These are phyloP conservation scores for Diorhabda carinulata DNA, from an alignment of 1,140 invertebrate genomes.

Conservation along the genomic window DNA sequence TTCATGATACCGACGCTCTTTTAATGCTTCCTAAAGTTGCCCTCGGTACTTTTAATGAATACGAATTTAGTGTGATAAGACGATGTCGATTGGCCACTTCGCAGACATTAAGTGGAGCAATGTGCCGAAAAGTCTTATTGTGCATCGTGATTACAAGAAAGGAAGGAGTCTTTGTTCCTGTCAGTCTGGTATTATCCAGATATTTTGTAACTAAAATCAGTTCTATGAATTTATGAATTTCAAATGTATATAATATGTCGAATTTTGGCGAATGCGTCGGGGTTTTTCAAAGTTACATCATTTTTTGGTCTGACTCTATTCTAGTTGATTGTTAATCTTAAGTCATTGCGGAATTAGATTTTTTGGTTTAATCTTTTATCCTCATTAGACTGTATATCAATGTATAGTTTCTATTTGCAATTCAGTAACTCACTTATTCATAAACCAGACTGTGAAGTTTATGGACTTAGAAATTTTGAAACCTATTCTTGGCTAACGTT, in stretches of 20 bases:
- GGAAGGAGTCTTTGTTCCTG: background rate
- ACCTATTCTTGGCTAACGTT: too few relatives aligned
- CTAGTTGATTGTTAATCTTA: too few relatives aligned
- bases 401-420: too few relatives aligned
- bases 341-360: too few relatives aligned
- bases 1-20: slow-evolving; percentile 1
- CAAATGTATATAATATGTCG: background rate
- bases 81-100: slow-evolving; percentile 1
- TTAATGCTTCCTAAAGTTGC: slow-evolving; percentile 2
- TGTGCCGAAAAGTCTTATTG: background rate
- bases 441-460: too few relatives aligned
- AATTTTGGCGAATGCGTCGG: too few relatives aligned
- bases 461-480: too few relatives aligned
- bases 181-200: background rate
- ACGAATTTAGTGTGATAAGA: slow-evolving; percentile 2
- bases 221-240: background rate
- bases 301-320: too few relatives aligned
- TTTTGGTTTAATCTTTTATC: too few relatives aligned
- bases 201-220: background rate
- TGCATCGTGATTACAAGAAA: background rate
- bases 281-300: too few relatives aligned
- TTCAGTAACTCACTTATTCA: too few relatives aligned
- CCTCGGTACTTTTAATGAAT: slow-evolving; percentile 2
- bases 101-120: slow-evolving; percentile 1
- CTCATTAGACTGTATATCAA: too few relatives aligned